Evolutionary conservation across 1,140 invertebrate genomes (phyloP), one percentile per base, ranked within the genome.

Genomic region (Brachionus rubens): DNA sequence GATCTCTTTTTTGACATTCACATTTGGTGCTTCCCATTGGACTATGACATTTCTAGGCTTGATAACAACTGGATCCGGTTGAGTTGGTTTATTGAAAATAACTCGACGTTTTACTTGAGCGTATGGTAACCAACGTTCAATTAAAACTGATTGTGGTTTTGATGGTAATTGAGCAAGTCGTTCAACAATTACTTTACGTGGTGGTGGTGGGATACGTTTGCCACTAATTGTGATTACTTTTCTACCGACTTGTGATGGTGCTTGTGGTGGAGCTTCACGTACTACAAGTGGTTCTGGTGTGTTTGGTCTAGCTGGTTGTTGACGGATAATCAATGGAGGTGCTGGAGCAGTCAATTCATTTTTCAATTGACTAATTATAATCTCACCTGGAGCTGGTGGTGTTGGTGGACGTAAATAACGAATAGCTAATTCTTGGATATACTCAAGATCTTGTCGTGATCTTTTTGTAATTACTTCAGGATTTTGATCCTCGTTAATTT

Each of bases 41-140:
- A 76, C 50, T 50, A 76, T 67, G 3, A 65, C 28, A 43, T 76
- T 76, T 48, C 48, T 75, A 14, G 48, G 47, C 43, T 76, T 76
- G 4, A 65, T 14, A 12, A 36, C 36, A 10, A 33, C 40, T n/a
- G 76, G 40, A 43, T 76, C 59, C 36, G 47, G 19, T 40, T 43
- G 43, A 48, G 16, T 48, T 30, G 76, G 50, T n/a, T 14, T 47
- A 24, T 76, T 24, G 33, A 41, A 46, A 30, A 76, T 67, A 14
- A 76, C 59, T n/a, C 28, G 21, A 10, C 76, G 40, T 24, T 76
- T 76, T 14, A 33, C 12, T 41, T 76, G 5, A 10, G 54, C 14
- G 33, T 76, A 76, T 48, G 76, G 76, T 19, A 76, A 28, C 76
- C 76, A 76, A 33, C 76, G 54, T 41, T 76, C 76, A 28, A 76